These are phyloP conservation scores for Smutsia gigantea DNA, from an alignment of 2,797 vertebrate genomes.

Conservation along the genomic window DNA sequence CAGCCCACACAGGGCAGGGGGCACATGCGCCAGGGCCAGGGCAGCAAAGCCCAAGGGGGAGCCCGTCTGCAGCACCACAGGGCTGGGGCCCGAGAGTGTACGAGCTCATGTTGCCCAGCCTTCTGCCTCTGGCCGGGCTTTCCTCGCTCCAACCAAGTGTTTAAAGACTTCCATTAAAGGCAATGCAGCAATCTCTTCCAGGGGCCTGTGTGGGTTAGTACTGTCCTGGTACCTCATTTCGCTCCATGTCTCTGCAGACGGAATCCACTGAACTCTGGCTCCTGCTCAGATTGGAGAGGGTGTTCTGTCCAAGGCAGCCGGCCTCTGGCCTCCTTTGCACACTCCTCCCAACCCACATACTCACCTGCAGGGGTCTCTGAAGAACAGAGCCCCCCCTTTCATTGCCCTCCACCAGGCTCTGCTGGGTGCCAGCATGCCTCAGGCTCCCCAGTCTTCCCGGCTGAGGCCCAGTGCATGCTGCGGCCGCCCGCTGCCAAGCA, in stretches of 20 bases:
- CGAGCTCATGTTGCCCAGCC: background rate
- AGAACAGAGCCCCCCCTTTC: background rate
- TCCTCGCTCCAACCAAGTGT: background rate
- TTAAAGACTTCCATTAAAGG: background rate
- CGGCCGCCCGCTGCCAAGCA: constrained; percentile 36
- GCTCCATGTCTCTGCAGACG: background rate
- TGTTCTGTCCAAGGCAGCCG: background rate
- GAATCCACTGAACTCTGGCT: background rate
- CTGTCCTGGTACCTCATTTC: background rate
- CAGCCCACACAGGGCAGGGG: background rate
- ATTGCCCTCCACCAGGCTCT: background rate
- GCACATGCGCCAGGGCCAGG: background rate
- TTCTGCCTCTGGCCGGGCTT: background rate
- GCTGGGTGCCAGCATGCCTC: background rate
- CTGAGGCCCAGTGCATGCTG: constrained; percentile 63
- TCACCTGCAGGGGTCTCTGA: background rate
- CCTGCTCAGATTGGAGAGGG: background rate
- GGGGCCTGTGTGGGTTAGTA: background rate
- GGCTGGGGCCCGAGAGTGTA: background rate
- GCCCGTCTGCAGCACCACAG: background rate
- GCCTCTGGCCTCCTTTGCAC: background rate
- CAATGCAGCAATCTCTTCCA: background rate
- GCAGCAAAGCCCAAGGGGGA: background rate
- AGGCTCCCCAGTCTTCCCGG: background rate
- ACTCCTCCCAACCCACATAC: background rate